Evolutionary conservation across 1,140 invertebrate genomes (phyloP), one percentile per base, ranked within the genome.

Genomic region (Pemphigus obesinymphae): DNA sequence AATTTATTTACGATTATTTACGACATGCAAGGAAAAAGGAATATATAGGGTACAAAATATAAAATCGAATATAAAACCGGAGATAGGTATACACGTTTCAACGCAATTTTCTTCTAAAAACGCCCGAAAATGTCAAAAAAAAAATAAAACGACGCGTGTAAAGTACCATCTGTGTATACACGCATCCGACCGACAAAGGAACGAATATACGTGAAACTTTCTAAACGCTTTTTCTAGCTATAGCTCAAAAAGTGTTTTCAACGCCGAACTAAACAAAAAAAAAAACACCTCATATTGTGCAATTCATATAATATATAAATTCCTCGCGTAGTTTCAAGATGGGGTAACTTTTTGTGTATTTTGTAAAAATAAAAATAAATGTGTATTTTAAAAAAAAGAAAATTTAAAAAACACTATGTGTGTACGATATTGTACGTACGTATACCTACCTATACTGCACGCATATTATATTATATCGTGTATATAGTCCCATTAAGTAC

Each of bases 391-490:
- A 70, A 70, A 40, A 68, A 68, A 68, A 40, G 11, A 55, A 23
- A 55, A 58, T 58, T 2, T 45, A 45, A 68, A 68, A 68, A n/a
- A 34, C 34, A 26, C n/a, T n/a, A n/a, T 20, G 63, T n/a, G 31
- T 68, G 63, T 68, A 68, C 26, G 17, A 70, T 70, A 70, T 70
- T 70, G 43, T 70, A 70, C 20, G n/a, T 34, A 66, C 61, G 15
- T 26, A 61, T 61, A 29, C 8, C 29, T 61, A 63, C 17, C 7
- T 11, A 40, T 23, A 68, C 66, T n/a, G 63, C 37, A 26, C 13
- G 23, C 3, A 68, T 63, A 63, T 34, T 31, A 66, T 37, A 68
- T n/a, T 68, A 40, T 68, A 68, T 68, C n/a, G 34, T 68, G 63
- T 70, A 40, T 40, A 70, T 13, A 26, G 40, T 70, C 15, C 68